Conservation (phyloP, 1,140 invertebrate species). For the Penaeus japonicus region DNA sequence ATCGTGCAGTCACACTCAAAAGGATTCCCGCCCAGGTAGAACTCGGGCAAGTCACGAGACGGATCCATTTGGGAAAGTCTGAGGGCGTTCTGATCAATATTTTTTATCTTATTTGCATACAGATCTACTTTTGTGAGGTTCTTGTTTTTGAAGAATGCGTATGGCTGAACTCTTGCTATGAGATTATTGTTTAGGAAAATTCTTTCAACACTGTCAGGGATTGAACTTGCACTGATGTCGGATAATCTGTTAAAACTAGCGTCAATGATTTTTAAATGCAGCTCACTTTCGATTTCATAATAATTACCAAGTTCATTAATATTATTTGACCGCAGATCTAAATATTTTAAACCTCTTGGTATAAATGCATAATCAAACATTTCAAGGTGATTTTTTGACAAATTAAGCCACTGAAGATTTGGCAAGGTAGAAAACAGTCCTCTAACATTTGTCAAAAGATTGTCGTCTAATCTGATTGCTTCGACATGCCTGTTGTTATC, state of each 20-base stretch:
- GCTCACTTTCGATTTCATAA: slow-evolving; percentile 57
- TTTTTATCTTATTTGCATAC: slow-evolving; percentile 84
- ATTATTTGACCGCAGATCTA: slow-evolving; percentile 88
- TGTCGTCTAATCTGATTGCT: slow-evolving; percentile 86
- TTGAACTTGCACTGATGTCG: slow-evolving; percentile 84
- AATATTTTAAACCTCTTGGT: slow-evolving; percentile 85
- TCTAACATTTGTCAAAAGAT: slow-evolving; percentile 83
- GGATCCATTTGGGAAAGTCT: slow-evolving; percentile 74
- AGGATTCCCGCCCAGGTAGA: slow-evolving; percentile 89
- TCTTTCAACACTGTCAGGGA: slow-evolving; percentile 87
- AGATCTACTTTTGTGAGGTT: slow-evolving; percentile 86
- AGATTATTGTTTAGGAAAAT: slow-evolving; percentile 91
- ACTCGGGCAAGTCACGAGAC: slow-evolving; percentile 83
- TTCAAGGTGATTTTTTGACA: slow-evolving; percentile 87
- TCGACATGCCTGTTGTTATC: slow-evolving; percentile 84
- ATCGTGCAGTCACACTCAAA: slow-evolving; percentile 89
- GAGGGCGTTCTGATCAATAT: slow-evolving; percentile 81
- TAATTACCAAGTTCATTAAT: slow-evolving; percentile 58
- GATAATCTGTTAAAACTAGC: slow-evolving; percentile 67
- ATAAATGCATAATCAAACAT: slow-evolving; percentile 92
- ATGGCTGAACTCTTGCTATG: slow-evolving; percentile 78
- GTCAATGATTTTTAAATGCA: slow-evolving; percentile 54
- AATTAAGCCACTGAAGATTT: slow-evolving; percentile 89
- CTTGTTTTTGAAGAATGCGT: slow-evolving; percentile 85
- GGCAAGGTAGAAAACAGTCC: slow-evolving; percentile 85